Percentiles rank a stretch among this genome's conserved stretches.
These are phyloP conservation scores for Teleogryllus occipitalis DNA, from an alignment of 1,140 invertebrate species.

Conservation along the genomic window DNA sequence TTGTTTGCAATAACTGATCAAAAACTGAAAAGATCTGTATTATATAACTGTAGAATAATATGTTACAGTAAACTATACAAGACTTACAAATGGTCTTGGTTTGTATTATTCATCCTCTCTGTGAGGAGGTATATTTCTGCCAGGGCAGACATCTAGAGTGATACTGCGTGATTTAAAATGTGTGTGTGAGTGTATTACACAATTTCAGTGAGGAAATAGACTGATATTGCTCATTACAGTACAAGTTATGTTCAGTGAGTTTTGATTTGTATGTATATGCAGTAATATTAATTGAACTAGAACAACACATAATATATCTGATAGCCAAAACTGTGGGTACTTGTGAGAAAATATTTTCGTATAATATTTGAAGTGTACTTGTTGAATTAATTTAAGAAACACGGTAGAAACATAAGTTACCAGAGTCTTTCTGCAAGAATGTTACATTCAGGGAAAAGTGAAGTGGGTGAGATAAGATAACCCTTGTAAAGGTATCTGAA, in stretches of 20 bases:
- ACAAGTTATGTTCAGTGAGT: background rate
- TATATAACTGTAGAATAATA: background rate
- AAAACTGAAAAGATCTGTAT: background rate
- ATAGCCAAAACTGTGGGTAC: background rate
- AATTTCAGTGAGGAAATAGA: background rate
- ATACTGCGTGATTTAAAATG: background rate
- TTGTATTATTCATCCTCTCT: background rate
- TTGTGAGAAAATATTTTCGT: constrained; percentile 1
- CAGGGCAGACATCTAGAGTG: background rate
- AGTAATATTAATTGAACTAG: background rate
- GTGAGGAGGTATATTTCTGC: too few relatives aligned
- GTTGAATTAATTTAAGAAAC: background rate
- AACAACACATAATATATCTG: background rate
- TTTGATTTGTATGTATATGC: background rate
- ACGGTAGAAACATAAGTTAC: background rate
- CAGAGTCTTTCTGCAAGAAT: background rate
- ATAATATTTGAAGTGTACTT: background rate
- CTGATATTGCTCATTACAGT: background rate
- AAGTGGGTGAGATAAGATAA: too few relatives aligned
- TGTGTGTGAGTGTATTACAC: background rate
- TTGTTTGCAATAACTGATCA: background rate
- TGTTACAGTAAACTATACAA: background rate
- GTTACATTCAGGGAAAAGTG: background rate
- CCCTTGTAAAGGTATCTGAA: too few relatives aligned
- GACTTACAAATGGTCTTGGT: background rate